phyloP scores from a whole-genome alignment of 2,888 invertebrate species.

The Brassicogethes aeneus region DNA sequence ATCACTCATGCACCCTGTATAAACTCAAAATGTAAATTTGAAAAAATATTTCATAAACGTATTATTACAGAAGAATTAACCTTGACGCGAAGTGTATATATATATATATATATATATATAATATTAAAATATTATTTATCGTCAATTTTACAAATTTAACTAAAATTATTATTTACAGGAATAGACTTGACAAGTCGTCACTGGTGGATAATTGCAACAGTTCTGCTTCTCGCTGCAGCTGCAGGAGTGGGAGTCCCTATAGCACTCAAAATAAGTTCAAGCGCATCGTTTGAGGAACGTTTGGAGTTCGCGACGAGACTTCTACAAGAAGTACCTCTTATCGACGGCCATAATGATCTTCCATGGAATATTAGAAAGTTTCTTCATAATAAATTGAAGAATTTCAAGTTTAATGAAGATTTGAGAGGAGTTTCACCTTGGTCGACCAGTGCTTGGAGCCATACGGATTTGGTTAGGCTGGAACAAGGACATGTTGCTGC shows the following conservation, averaged over 20 bases:
- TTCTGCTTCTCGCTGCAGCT: slow-evolving; percentile 67
- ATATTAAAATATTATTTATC: no score
- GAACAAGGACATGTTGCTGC: slow-evolving; percentile 68
- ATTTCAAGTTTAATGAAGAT: slow-evolving; percentile 66
- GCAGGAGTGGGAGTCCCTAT: slow-evolving; percentile 74
- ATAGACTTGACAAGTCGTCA: slow-evolving; percentile 54
- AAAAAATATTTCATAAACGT: no score
- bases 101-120: no score
- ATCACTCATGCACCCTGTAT: no score
- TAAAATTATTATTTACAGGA: no score
- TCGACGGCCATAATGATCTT: slow-evolving; percentile 84
- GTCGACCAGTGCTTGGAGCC: slow-evolving; percentile 67
- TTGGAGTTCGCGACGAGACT: slow-evolving; percentile 64
- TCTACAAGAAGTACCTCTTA: slow-evolving; percentile 67
- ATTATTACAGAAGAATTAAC: no score
- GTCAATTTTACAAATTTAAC: no score
- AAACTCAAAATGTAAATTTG: no score
- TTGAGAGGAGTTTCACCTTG: slow-evolving; percentile 60
- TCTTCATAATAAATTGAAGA: slow-evolving; percentile 78
- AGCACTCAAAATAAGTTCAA: slow-evolving; percentile 66
- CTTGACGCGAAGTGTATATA: no score
- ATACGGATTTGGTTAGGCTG: slow-evolving; percentile 68
- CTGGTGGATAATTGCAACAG: slow-evolving; percentile 68
- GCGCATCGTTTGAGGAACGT: slow-evolving; percentile 67
- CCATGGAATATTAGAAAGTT: slow-evolving; percentile 89